These are phyloP conservation scores for Heliconius charithonia DNA, from an alignment of 2,888 invertebrate species.

Conservation along the genomic window DNA sequence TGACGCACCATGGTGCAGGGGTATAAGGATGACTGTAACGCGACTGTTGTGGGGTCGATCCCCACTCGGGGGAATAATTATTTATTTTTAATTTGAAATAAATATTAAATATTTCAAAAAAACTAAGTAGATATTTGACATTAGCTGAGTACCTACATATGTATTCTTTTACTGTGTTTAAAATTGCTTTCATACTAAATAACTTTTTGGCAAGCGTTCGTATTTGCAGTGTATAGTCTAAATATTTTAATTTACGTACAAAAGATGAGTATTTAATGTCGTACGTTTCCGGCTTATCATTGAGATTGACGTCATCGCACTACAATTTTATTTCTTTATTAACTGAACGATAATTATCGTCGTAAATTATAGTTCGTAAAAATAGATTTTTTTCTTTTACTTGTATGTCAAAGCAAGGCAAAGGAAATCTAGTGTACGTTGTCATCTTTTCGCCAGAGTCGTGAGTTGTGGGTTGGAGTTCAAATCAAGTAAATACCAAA, in stretches of 20 bases:
- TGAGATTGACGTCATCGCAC: conserved; percentile 12
- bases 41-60: no score
- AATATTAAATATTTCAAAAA: no score
- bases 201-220: conserved; percentile 23
- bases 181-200: not conserved
- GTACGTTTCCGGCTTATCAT: conserved; percentile 4
- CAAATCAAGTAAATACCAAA: not conserved
- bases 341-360: not conserved
- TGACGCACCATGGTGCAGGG: no score
- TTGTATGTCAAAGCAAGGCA: not conserved
- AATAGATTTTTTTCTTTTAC: not conserved
- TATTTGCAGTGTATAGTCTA: conserved; percentile 9
- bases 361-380: not conserved
- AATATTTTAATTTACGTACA: conserved; percentile 19
- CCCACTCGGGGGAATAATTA: no score
- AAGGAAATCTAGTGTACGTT: not conserved
- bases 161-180: not conserved
- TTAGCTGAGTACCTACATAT: not conserved
- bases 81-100: no score
- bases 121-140: not conserved
- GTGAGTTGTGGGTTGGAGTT: not conserved
- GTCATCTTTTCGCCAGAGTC: not conserved
- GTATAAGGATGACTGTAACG: no score
- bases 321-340: conserved; percentile 5
- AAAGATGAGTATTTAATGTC: conserved; percentile 6